Evolutionary conservation across 37 sponge, comb jelly and placozoan species (phyloP).

Genomic region (Ianthella basta): DNA sequence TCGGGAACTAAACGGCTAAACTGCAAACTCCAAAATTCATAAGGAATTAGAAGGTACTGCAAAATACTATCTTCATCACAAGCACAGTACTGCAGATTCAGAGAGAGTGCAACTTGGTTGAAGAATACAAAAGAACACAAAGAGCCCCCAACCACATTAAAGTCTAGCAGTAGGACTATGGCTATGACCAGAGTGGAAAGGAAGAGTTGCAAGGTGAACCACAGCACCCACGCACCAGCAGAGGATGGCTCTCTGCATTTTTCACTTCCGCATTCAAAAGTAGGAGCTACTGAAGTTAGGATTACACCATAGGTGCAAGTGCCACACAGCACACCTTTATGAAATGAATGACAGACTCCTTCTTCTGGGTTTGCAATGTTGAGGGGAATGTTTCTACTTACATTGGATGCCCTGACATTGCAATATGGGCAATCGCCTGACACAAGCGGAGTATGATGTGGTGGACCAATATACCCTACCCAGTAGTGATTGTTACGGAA

Average conservation of each 20-base stretch:
- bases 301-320: neutral
- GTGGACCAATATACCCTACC: no score
- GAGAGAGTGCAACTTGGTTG: neutral
- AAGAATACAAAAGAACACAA: conserved; percentile 20
- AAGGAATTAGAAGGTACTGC: neutral
- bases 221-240: conserved; percentile 12
- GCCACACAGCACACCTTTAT: conserved; percentile 13
- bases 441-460: no score
- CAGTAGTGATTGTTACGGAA: no score
- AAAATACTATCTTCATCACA: neutral
- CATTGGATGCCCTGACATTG: no score
- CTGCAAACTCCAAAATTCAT: neutral
- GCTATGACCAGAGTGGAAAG: conserved; percentile 9
- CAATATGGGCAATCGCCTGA: no score
- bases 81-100: conserved; percentile 2
- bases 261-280: neutral
- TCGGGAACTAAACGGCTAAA: neutral
- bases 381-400: no score
- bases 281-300: neutral
- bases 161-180: neutral
- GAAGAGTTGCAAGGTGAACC: neutral
- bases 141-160: neutral
- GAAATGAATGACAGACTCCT: no score
- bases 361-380: no score
- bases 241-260: neutral